These are phyloP conservation scores for Luscinia megarhynchos DNA, from an alignment of 2,797 vertebrate species.

Conservation along the genomic window DNA sequence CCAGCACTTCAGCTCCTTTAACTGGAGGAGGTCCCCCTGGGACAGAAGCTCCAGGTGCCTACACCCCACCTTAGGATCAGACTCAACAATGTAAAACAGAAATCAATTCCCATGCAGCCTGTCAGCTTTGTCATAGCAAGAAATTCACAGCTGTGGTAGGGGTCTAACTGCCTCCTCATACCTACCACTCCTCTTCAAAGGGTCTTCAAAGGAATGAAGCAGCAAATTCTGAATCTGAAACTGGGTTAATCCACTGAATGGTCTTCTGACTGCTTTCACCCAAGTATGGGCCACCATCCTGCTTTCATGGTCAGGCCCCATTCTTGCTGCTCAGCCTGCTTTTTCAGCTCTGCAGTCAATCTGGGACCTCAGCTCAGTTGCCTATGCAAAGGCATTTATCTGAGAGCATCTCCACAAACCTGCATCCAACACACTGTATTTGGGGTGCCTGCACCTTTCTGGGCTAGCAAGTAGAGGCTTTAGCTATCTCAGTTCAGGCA, in stretches of 20 bases:
- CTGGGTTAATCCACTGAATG: neutral
- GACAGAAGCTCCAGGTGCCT: neutral
- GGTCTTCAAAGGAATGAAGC: neutral
- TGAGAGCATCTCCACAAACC: neutral
- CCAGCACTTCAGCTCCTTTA: neutral
- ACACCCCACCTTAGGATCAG: neutral
- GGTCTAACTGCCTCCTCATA: neutral
- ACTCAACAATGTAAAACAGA: neutral
- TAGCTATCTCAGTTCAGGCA: neutral
- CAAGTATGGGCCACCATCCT: neutral
- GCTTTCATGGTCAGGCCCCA: fast-evolving
- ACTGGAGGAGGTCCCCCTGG: neutral
- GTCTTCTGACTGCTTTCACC: neutral
- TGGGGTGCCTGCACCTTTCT: neutral
- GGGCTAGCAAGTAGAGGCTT: neutral
- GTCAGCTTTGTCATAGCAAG: neutral
- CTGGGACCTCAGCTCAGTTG: neutral
- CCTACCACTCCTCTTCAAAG: neutral
- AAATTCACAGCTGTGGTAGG: neutral
- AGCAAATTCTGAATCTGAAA: neutral
- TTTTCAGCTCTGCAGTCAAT: neutral
- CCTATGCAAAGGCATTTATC: neutral
- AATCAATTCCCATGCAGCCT: neutral
- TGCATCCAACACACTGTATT: neutral
- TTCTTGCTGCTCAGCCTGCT: neutral